These are phyloP conservation scores for Hippocampus abdominalis DNA, from an alignment of 2,113 vertebrate species.

Conservation along the genomic window DNA sequence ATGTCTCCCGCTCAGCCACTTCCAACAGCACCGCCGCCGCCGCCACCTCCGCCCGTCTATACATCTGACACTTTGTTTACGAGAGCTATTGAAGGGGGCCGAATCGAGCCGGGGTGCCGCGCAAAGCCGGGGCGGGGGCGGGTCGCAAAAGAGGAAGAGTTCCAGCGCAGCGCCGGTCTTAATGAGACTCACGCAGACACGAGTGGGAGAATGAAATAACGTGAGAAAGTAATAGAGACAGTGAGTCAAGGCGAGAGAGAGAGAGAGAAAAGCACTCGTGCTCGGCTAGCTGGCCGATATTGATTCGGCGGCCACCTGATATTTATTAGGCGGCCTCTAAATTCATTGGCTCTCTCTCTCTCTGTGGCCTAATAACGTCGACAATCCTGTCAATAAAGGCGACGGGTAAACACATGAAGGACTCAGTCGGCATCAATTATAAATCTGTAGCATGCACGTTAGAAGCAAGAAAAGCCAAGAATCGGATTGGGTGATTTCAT, in stretches of 20 bases:
- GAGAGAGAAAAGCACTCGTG: conserved; percentile 11
- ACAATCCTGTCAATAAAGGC: neutral
- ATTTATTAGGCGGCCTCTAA: conserved; percentile 9
- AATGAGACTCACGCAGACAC: conserved; percentile 50
- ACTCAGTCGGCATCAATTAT: neutral
- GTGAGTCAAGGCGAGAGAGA: conserved; percentile 11
- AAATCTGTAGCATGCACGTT: neutral
- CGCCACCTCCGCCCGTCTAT: conserved; percentile 27
- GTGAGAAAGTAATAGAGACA: conserved; percentile 36
- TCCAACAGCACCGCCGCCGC: neutral
- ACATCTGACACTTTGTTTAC: conserved; percentile 60
- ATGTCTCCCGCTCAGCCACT: conserved; percentile 40
- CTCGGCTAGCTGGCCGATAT: conserved; percentile 18
- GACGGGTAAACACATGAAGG: neutral
- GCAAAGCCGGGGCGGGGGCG: conserved; percentile 22
- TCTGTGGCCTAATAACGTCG: conserved; percentile 4
- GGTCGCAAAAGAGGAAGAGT: conserved; percentile 9
- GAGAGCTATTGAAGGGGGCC: conserved; percentile 28
- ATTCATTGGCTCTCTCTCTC: neutral
- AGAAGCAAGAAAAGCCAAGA: neutral
- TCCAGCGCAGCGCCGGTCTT: conserved; percentile 51
- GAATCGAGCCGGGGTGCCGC: conserved; percentile 18
- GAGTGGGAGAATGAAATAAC: conserved; percentile 50
- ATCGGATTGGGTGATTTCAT: neutral
- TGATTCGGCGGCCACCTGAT: conserved; percentile 23